These are phyloP conservation scores for Heliconius melpomene DNA, from an alignment of 1,140 invertebrate genomes.

Conservation along the genomic window DNA sequence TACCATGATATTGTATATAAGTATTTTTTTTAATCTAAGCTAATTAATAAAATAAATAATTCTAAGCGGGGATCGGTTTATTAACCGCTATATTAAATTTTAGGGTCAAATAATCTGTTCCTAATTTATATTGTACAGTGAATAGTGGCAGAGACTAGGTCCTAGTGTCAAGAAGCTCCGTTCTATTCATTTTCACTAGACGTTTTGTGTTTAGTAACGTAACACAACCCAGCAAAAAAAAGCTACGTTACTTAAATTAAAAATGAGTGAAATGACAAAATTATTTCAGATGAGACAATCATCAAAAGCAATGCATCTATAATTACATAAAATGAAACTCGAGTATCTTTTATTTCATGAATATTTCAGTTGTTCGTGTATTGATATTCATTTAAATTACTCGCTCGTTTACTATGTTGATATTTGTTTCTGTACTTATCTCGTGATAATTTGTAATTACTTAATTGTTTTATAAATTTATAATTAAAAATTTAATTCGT, in stretches of 20 bases:
- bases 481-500: too few relatives aligned
- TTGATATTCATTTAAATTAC: slow-evolving; percentile 14
- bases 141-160: too few relatives aligned
- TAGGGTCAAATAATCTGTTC: too few relatives aligned
- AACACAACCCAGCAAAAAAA: background rate
- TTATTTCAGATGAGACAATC: background rate
- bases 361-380: background rate
- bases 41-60: too few relatives aligned
- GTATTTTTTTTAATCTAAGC: background rate
- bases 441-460: background rate
- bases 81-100: too few relatives aligned
- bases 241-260: too few relatives aligned
- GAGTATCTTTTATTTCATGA: slow-evolving; percentile 2
- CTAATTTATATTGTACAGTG: too few relatives aligned
- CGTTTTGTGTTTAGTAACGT: background rate
- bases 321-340: background rate
- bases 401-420: background rate
- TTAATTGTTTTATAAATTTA: background rate
- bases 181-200: too few relatives aligned
- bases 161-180: background rate
- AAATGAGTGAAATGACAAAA: background rate
- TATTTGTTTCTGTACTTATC: background rate
- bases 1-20: background rate
- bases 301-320: background rate
- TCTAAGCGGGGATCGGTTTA: too few relatives aligned